Percentiles rank a stretch among this genome's conserved stretches.
phyloP scores from a whole-genome alignment of 2,888 invertebrate genomes.

The Allolobophora icterica region DNA sequence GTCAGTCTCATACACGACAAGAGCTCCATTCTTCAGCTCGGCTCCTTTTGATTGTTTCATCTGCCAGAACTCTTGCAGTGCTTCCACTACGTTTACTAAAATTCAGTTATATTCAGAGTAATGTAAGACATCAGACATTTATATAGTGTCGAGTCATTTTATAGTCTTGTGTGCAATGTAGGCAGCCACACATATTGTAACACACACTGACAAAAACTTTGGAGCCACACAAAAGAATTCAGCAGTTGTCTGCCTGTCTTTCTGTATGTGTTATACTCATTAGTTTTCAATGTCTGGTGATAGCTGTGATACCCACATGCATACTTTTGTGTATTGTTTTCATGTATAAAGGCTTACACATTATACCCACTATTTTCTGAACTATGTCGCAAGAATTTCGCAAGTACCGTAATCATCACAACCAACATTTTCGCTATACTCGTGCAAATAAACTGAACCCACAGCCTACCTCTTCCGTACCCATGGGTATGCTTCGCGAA shows the following conservation, averaged over 20 bases:
- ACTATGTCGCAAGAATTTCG: too few species aligned
- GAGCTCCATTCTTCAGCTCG: constrained; percentile 82
- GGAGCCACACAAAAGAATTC: background rate
- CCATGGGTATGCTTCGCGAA: constrained; percentile 78
- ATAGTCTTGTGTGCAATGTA: background rate
- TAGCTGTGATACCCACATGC: too few species aligned
- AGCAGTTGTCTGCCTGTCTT: background rate
- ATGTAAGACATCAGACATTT: background rate
- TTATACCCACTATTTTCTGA: too few species aligned
- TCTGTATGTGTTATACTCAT: background rate
- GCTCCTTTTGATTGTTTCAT: constrained; percentile 89
- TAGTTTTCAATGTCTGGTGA: background rate
- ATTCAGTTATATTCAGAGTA: constrained; percentile 33
- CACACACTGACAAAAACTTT: background rate
- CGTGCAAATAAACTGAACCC: background rate
- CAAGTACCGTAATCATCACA: too few species aligned
- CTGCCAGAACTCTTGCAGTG: constrained; percentile 95
- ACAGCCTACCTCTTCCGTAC: constrained; percentile 73
- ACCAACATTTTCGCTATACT: too few species aligned
- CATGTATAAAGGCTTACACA: too few species aligned
- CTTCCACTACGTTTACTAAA: constrained; percentile 93
- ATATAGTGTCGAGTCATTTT: background rate
- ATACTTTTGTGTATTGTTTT: too few species aligned
- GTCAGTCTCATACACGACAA: constrained; percentile 93
- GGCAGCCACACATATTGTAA: background rate